Conservation (phyloP, 2,888 invertebrate genomes). For the Asteroscopus sphinx region DNA sequence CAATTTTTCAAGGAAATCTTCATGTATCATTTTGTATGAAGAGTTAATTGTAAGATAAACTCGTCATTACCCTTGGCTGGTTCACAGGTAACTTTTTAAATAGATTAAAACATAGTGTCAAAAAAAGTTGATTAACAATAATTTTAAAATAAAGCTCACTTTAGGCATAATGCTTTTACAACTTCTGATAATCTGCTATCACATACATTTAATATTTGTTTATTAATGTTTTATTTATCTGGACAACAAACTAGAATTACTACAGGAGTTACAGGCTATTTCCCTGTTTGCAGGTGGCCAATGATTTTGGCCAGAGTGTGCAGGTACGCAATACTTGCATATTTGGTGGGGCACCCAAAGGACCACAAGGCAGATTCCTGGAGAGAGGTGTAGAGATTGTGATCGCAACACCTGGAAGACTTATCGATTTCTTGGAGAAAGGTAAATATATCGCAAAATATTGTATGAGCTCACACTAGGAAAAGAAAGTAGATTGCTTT, state of each 20-base stretch:
- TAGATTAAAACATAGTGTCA: no score
- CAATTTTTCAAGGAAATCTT: no score
- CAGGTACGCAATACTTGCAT: slow-evolving; percentile 97
- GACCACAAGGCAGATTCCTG: slow-evolving; percentile 95
- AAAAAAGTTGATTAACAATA: no score
- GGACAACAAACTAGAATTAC: background rate
- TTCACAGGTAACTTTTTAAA: no score
- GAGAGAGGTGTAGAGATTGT: slow-evolving; percentile 97
- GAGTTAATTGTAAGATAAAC: no score
- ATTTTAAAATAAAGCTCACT: no score
- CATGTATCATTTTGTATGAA: no score
- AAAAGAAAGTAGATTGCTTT: no score
- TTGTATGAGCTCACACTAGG: no score
- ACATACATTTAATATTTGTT: slow-evolving; percentile 18
- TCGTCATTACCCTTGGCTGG: no score
- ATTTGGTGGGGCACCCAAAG: slow-evolving; percentile 99
- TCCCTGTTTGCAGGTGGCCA: slow-evolving; percentile 92
- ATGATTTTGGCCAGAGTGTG: slow-evolving; percentile 97
- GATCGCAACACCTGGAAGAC: slow-evolving; percentile 98
- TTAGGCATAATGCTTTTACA: no score
- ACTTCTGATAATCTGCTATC: slow-evolving; percentile 36
- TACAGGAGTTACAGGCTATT: slow-evolving; percentile 4
- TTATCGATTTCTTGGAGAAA: slow-evolving; percentile 98
- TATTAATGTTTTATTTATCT: slow-evolving; percentile 13
- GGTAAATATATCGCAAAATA: no score